Base-by-base conservation (phyloP, 2,797 vertebrate species). In the Naso thynnoides region DNA sequence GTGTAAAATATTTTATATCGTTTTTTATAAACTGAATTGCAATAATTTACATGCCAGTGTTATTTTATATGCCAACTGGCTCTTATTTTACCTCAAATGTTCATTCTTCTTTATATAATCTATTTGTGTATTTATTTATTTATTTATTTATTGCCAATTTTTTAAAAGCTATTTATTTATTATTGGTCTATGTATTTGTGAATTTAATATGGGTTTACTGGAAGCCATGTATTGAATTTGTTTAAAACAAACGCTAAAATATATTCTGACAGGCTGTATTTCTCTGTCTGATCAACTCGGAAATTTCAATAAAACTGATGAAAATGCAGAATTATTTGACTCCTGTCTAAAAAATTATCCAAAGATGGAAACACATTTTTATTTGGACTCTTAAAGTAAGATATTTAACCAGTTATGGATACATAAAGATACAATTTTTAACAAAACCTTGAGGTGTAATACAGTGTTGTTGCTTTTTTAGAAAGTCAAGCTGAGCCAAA, bases 121-220 rank as follows among this genome's bases (percentile, higher is more conserved):
- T 70, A 73, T 82, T 79, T 90, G 54, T 50, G 27, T 84, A 88
- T 90, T 86, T 88, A 89, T 85, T 88, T 45, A 85, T 73, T 81
- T 83, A 89, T 87, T 85, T 89, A 91, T 91, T 88, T 90, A 85
- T 91, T 79, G 74, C 69, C 53, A 53, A 66, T 79, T 83, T 61
- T n/a, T 76, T 69, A n/a, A 78, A 85, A 55, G 82, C 83, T 38
- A 78, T 87, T 81, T 82, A 90, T 88, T 85, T 78, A 84, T 81
- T 79, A 84, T 84, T 76, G 78, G 71, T 88, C 84, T 5, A 74
- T 75, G 74, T 74, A 78, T 86, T 82, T 82, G 26, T 64, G 50
- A 78, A 69, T 70, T 83, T 44, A 58, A 75, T 45, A 60, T 69
- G 50, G 63, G 70, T 73, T 71, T 71, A 85, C 78, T 41, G 42